Conservation (phyloP, 2,888 invertebrate species). For the Hydriomena furcata region DNA sequence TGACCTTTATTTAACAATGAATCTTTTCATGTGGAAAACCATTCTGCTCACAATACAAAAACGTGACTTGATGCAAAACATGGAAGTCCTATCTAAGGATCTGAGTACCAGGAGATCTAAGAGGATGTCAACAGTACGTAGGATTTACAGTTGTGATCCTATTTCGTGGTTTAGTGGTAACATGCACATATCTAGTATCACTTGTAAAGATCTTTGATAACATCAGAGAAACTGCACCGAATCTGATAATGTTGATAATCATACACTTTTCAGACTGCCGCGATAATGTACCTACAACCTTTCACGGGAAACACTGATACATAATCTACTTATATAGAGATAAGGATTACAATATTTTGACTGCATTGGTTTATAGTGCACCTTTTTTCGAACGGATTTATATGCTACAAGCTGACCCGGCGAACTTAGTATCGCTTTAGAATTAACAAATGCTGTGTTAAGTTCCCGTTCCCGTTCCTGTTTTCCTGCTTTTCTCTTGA, state of each 20-base stretch:
- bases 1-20: slow-evolving; percentile 4
- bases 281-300: slow-evolving; percentile 18
- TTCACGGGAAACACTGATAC: slow-evolving; percentile 3
- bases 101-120: too few relatives aligned
- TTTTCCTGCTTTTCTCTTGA: too few relatives aligned
- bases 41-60: slow-evolving; percentile 5
- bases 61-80: slow-evolving; percentile 6
- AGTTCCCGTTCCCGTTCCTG: too few relatives aligned
- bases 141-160: too few relatives aligned
- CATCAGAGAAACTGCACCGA: slow-evolving; percentile 10
- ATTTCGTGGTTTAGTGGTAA: too few relatives aligned
- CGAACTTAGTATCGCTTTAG: too few relatives aligned
- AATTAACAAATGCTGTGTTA: too few relatives aligned
- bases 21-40: not conserved
- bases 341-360: slow-evolving; percentile 19
- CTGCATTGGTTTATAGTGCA: slow-evolving; percentile 16
- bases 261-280: slow-evolving; percentile 23
- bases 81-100: too few relatives aligned
- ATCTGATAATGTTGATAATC: slow-evolving; percentile 21
- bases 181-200: not conserved
- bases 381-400: too few relatives aligned
- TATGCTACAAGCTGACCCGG: too few relatives aligned
- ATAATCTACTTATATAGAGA: too few relatives aligned
- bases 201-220: not conserved
- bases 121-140: too few relatives aligned